Conservation (phyloP, 2,797 vertebrate species). For the Rhinella marina region DNA sequence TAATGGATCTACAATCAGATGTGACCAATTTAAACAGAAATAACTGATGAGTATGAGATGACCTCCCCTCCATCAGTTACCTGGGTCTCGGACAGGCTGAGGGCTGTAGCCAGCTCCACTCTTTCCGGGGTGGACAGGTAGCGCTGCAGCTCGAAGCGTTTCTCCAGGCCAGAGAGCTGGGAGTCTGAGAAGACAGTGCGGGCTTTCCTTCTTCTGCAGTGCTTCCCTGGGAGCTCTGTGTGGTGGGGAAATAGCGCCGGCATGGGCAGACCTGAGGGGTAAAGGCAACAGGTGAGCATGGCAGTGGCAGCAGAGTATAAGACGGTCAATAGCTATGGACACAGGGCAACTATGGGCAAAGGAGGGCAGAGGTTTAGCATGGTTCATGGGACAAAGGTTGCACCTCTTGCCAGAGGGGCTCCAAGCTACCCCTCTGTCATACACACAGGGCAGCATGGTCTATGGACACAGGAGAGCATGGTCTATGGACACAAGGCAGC, state of each 20-base stretch:
- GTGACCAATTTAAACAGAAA: background rate
- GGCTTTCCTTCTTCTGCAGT: constrained; percentile 94
- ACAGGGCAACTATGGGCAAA: background rate
- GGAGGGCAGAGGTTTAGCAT: background rate
- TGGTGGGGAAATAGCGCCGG: constrained; percentile 93
- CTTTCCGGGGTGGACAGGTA: constrained; percentile 96
- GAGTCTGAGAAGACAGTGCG: constrained; percentile 97
- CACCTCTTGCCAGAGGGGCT: background rate
- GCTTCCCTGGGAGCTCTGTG: constrained; percentile 90
- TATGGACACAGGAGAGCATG: too few relatives aligned
- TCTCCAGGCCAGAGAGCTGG: constrained; percentile 94
- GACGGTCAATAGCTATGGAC: background rate
- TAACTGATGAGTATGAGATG: background rate
- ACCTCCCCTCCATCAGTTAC: constrained; percentile 68
- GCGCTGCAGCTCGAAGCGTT: constrained; percentile 94
- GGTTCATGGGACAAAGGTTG: background rate
- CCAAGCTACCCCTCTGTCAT: background rate
- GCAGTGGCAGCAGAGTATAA: background rate
- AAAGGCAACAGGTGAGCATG: background rate
- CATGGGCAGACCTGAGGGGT: constrained; percentile 87
- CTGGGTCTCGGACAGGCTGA: constrained; percentile 98
- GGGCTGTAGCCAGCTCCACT: constrained; percentile 94
- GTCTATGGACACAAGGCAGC: too few relatives aligned
- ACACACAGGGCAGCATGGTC: too few relatives aligned
- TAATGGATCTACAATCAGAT: too few relatives aligned